These are phyloP conservation scores for Acrocyrtus sp. DNA, from an alignment of 2,888 invertebrate species.

Conservation along the genomic window DNA sequence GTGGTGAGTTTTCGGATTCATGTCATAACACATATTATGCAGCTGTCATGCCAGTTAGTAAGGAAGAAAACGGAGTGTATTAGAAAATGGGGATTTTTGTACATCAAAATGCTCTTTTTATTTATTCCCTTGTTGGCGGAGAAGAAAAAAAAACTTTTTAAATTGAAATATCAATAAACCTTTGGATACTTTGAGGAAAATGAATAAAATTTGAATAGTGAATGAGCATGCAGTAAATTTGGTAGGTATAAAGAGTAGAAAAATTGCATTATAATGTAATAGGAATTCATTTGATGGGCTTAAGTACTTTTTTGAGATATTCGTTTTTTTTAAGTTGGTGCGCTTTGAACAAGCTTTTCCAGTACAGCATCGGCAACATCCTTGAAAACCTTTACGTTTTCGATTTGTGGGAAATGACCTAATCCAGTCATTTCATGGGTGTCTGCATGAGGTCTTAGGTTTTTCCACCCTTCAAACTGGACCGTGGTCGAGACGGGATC, in stretches of 20 bases:
- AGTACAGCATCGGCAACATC: constrained; percentile 41
- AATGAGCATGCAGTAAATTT: no score
- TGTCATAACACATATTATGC: constrained; percentile 42
- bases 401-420: constrained; percentile 56
- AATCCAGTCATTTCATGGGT: constrained; percentile 39
- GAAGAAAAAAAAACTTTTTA: constrained; percentile 26
- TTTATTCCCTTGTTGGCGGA: constrained; percentile 23
- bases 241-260: no score
- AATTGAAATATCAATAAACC: constrained; percentile 42
- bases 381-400: constrained; percentile 46
- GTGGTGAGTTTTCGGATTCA: no score
- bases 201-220: constrained; percentile 7
- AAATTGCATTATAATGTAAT: no score
- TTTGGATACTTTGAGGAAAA: neutral
- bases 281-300: no score
- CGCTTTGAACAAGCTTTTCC: constrained; percentile 37
- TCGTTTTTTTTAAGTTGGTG: no score
- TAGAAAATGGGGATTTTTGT: constrained; percentile 26
- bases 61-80: constrained; percentile 6
- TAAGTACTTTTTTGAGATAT: no score
- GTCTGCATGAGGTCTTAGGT: constrained; percentile 47
- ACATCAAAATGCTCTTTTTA: constrained; percentile 29
- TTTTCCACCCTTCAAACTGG: constrained; percentile 47
- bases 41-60: constrained; percentile 41
- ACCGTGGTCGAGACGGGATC: constrained; percentile 43